These are phyloP conservation scores for Parus major DNA, from an alignment of 2,113 vertebrate genomes.

Conservation along the genomic window DNA sequence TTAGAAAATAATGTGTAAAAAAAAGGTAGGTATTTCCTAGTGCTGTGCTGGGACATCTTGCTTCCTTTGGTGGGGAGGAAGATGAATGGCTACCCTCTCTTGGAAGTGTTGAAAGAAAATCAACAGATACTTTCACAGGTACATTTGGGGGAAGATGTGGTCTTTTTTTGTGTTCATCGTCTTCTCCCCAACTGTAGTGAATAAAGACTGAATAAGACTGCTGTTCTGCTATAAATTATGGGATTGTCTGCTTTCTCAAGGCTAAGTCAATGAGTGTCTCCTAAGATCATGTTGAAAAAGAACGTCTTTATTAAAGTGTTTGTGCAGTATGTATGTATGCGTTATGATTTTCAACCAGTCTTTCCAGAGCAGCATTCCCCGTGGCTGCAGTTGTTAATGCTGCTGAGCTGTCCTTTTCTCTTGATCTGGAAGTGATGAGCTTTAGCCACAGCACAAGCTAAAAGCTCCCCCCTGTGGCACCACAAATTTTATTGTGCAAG, in stretches of 20 bases:
- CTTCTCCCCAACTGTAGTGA: background rate
- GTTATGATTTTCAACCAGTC: background rate
- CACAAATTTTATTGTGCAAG: background rate
- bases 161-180: background rate
- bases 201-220: background rate
- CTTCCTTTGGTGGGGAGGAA: background rate
- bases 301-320: background rate
- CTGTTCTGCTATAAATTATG: background rate
- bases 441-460: background rate
- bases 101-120: background rate
- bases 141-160: background rate
- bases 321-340: background rate
- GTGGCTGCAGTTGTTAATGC: background rate
- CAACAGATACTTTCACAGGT: background rate
- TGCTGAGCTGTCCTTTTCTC: background rate
- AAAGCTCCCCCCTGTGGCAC: background rate
- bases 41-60: background rate
- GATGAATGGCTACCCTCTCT: background rate
- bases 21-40: background rate
- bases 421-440: background rate
- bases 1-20: constrained; percentile 51
- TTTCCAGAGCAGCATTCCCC: background rate
- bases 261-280: background rate
- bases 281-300: background rate
- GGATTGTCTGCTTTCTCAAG: background rate